Conservation (phyloP, 2,888 invertebrate genomes). For the Leptinotarsa tumamoca region DNA sequence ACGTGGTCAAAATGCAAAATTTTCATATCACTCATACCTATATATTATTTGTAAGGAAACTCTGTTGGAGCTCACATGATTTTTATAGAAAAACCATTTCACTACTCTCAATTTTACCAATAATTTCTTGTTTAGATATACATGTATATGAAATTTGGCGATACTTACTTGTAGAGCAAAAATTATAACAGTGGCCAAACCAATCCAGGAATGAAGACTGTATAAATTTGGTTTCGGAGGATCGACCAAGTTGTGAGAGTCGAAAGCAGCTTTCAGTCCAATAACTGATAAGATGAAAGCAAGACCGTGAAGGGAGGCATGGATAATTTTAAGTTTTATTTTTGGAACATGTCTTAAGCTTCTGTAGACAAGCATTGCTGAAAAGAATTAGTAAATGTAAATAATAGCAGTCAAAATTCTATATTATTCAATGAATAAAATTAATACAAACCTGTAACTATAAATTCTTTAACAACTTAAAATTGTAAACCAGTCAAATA, state of each 20-base stretch:
- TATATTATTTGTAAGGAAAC: background rate
- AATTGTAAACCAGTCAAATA: too few species aligned
- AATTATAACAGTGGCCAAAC: conserved; percentile 78
- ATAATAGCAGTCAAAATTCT: too few species aligned
- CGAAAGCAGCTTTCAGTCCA: conserved; percentile 83
- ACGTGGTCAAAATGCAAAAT: too few species aligned
- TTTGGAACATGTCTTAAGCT: conserved; percentile 80
- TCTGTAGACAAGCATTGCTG: conserved; percentile 86
- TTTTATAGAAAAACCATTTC: background rate
- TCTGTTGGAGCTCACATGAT: background rate
- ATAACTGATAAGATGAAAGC: conserved; percentile 78
- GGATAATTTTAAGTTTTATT: conserved; percentile 79
- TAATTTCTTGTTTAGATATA: too few species aligned
- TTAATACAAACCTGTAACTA: too few species aligned
- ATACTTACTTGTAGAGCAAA: conserved; percentile 77
- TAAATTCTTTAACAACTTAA: too few species aligned
- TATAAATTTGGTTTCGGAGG: conserved; percentile 80
- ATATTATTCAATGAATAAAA: too few species aligned
- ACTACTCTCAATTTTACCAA: too few species aligned
- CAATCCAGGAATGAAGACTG: conserved; percentile 85
- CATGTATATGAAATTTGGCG: background rate
- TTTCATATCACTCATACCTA: too few species aligned
- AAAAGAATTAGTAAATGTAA: conserved; percentile 51
- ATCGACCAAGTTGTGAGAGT: conserved; percentile 76
- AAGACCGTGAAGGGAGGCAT: conserved; percentile 76